These are phyloP conservation scores for Potorous gilbertii DNA, from an alignment of 2,797 vertebrate species.

Conservation along the genomic window DNA sequence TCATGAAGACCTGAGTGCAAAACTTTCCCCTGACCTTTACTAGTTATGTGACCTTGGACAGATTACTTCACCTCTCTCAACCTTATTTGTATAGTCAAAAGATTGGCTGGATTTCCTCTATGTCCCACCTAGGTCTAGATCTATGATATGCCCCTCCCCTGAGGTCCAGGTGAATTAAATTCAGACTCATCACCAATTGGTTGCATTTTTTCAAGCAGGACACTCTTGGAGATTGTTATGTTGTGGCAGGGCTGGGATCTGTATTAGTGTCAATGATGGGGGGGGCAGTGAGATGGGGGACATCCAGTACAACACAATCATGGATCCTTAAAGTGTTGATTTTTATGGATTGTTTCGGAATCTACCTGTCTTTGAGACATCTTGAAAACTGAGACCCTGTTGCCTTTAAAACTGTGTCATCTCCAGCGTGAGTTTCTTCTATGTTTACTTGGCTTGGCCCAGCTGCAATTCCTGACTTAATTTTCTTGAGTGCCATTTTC, in stretches of 20 bases:
- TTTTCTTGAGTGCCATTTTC: background rate
- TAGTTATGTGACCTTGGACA: background rate
- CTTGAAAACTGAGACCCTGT: background rate
- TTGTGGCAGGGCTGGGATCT: background rate
- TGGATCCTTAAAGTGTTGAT: background rate
- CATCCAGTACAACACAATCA: background rate
- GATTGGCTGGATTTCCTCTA: background rate
- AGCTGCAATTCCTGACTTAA: background rate
- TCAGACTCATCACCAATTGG: conserved; percentile 65
- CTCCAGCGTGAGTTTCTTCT: background rate
- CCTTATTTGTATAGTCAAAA: background rate
- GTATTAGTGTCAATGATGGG: background rate
- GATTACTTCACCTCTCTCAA: background rate
- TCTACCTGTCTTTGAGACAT: background rate
- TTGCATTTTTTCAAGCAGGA: conserved; percentile 75
- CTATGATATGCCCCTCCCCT: background rate
- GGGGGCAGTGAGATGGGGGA: background rate
- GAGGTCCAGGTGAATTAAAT: background rate
- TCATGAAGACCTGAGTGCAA: background rate
- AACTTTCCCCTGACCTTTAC: background rate
- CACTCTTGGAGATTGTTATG: conserved; percentile 71
- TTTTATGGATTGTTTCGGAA: background rate
- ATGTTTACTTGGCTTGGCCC: background rate
- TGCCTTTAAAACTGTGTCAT: background rate
- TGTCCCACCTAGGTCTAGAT: background rate